Conservation (phyloP, 2,113 vertebrate genomes). For the Sander vitreus region DNA sequence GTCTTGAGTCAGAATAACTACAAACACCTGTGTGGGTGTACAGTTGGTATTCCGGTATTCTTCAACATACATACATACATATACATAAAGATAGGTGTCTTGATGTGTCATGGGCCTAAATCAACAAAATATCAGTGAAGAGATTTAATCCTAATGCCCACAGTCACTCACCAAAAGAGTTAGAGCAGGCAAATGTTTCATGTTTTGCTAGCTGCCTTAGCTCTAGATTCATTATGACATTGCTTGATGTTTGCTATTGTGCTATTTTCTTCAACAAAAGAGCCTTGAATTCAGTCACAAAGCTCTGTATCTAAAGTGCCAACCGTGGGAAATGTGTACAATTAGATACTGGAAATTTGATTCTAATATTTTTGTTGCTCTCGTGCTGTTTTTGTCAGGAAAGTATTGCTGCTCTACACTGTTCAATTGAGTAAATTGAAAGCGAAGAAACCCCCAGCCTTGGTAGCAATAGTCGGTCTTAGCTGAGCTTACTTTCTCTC, state of each 20-base stretch:
- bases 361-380: background rate
- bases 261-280: background rate
- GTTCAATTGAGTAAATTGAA: slow-evolving; percentile 8
- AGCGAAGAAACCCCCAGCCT: slow-evolving; percentile 1
- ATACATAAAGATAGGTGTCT: too few species aligned
- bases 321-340: background rate
- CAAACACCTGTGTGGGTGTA: background rate
- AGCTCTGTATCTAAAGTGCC: background rate
- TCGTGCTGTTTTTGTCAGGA: background rate
- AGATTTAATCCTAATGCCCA: background rate
- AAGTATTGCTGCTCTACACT: background rate
- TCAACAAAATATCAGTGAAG: too few species aligned
- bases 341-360: background rate
- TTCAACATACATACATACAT: background rate
- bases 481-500: background rate
- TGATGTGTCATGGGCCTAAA: too few species aligned
- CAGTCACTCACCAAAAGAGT: background rate
- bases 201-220: background rate
- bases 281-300: background rate
- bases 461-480: background rate
- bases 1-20: background rate
- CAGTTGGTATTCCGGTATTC: background rate
- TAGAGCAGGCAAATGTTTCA: background rate
- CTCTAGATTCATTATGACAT: background rate
- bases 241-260: background rate